Percentiles rank a stretch among this genome's conserved stretches.
Evolutionary conservation across 1,140 invertebrate genomes (phyloP).

Genomic region (Tetramorium alpestre): DNA sequence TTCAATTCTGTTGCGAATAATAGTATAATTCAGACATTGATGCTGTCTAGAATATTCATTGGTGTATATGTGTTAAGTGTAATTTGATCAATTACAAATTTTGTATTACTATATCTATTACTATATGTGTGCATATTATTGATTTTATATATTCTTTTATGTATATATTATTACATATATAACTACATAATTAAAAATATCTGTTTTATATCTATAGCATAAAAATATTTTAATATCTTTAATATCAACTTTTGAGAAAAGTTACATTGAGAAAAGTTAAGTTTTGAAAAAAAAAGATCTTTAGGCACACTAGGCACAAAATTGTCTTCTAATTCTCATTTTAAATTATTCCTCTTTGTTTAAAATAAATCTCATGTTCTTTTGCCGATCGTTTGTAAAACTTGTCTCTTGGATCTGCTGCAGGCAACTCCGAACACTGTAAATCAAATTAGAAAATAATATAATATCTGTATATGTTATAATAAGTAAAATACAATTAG

Average conservation of each 20-base stretch:
- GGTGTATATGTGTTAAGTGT: no score
- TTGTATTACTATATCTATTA: no score
- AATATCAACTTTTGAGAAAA: neutral
- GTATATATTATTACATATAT: no score
- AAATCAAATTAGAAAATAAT: neutral
- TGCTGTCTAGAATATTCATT: no score
- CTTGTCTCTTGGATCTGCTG: slow-evolving; percentile 72
- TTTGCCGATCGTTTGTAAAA: slow-evolving; percentile 69
- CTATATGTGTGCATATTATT: no score
- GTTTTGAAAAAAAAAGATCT: neutral
- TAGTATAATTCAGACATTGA: no score
- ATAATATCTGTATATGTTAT: neutral
- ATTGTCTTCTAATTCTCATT: neutral
- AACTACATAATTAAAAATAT: neutral
- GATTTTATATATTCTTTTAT: no score
- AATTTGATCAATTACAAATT: no score
- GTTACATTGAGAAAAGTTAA: no score
- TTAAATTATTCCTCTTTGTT: slow-evolving; percentile 67
- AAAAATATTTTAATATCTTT: neutral
- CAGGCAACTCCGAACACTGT: slow-evolving; percentile 63
- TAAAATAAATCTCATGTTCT: slow-evolving; percentile 66
- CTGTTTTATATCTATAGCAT: neutral
- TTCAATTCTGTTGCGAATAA: no score
- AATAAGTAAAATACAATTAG: neutral
- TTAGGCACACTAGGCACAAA: neutral